Percentiles rank a stretch among this genome's conserved stretches.
Conservation (phyloP, 2,888 invertebrate species). For the Sisyra terminalis region DNA sequence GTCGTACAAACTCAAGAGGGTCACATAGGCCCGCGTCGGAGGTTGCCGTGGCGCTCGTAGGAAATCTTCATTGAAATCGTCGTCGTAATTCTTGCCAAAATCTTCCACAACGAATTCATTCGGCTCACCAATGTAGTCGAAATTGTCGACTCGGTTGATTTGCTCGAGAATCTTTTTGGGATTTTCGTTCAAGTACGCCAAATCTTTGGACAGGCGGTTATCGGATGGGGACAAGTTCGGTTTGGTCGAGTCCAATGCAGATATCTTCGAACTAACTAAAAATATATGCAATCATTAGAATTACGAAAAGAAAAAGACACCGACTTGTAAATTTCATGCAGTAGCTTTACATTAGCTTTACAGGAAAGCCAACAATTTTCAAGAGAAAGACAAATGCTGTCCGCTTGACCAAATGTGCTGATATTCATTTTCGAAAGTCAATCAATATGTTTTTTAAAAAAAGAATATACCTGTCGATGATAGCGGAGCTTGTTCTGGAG, state of each 20-base stretch:
- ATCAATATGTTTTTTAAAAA: too few relatives aligned
- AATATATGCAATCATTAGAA: not conserved
- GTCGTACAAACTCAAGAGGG: constrained; percentile 43
- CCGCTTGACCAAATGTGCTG: too few relatives aligned
- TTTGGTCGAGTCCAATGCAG: not conserved
- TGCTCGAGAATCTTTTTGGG: constrained; percentile 23
- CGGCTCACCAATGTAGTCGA: constrained; percentile 17
- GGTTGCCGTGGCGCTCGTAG: constrained; percentile 30
- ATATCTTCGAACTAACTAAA: not conserved
- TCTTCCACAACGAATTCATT: constrained; percentile 13
- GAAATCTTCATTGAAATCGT: constrained; percentile 20
- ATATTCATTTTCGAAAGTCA: too few relatives aligned
- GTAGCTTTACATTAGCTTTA: too few relatives aligned
- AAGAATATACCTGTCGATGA: constrained; percentile 3
- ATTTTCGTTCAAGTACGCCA: constrained; percentile 20
- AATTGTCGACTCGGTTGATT: constrained; percentile 18
- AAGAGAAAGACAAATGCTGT: too few relatives aligned
- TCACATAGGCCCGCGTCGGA: constrained; percentile 38
- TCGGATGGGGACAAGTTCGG: not conserved
- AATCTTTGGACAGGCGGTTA: constrained; percentile 13
- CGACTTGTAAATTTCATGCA: too few relatives aligned
- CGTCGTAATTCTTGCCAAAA: constrained; percentile 22
- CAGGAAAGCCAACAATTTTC: too few relatives aligned
- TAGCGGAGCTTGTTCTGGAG: constrained; percentile 32
- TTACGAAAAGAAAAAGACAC: too few relatives aligned